Evolutionary conservation across 2,888 invertebrate genomes (phyloP), one percentile per base, ranked within the genome.

Genomic region (Hypercompe scribonia): DNA sequence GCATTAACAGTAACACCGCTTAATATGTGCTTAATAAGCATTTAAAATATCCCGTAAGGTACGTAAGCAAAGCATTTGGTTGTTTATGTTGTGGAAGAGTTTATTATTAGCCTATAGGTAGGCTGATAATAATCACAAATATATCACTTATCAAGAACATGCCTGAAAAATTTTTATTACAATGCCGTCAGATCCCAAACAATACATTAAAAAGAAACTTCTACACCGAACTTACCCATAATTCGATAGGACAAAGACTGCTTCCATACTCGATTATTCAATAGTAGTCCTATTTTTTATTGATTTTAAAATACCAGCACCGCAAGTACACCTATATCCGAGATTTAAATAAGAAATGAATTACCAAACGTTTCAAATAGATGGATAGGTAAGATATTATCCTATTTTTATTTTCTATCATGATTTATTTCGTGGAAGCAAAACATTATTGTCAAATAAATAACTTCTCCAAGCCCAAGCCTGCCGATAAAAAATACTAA

Each of bases 281-380:
- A 68, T 42, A 54, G 64, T 70, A 46, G 36, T n/a, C 42, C 70
- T 10, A 42, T 72, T 67, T 42, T n/a, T n/a, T 31, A 42, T 36
- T 65, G 39, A 18, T 68, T 68, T 70, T 50, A 65, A 73, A 70
- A 70, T 31, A 42, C 46, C 42, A 7, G 39, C 28, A 5, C 46
- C 58, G 71, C 31, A 72, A 71, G 67, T 74, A 68, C 73, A 66
- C 70, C 73, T 50, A 61, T 73, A 69, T 61, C 58, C 63, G 73
- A 78, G 70, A 68, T 21, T 58, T 18, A 72, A 72, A 68, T 24
- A 66, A 21, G 46, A 21, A 73, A 73, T 70, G 42, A 13, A 77
- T 77, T 24, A 70, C 42, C 31, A 28, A 21, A 58, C 69, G 34
- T 46, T 31, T 63, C 18, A 68, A n/a, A 46, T 54, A n/a, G n/a